These are phyloP conservation scores for Silurus meridionalis DNA, from an alignment of 2,113 vertebrate genomes.

Conservation along the genomic window DNA sequence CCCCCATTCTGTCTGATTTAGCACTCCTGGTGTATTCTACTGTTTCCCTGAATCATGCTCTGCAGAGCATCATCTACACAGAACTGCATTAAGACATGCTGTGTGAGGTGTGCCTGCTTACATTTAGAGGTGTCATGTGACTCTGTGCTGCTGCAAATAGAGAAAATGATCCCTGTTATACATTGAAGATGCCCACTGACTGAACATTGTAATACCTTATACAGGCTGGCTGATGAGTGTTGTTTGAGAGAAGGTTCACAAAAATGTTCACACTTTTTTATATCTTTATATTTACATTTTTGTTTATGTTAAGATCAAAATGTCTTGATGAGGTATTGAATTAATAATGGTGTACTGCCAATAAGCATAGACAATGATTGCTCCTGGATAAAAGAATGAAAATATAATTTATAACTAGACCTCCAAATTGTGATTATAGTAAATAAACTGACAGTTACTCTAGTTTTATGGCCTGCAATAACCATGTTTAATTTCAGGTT, in stretches of 20 bases:
- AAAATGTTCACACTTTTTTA: not conserved
- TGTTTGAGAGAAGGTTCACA: not conserved
- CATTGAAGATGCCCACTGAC: not conserved
- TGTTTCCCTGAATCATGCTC: conserved; percentile 29
- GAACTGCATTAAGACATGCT: not conserved
- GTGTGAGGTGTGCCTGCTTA: not conserved
- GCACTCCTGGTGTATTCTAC: conserved; percentile 5
- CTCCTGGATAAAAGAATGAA: not conserved
- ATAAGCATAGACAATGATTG: not conserved
- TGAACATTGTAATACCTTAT: not conserved
- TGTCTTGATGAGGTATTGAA: not conserved
- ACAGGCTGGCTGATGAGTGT: not conserved
- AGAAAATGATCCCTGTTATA: conserved; percentile 20
- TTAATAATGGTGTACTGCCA: not conserved
- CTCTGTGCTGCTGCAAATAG: not conserved
- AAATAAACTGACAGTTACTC: not conserved
- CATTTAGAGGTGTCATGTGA: conserved; percentile 11
- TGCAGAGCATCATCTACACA: conserved; percentile 33
- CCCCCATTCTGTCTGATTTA: not conserved
- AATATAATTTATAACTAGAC: not conserved
- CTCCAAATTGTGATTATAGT: not conserved
- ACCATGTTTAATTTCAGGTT: not conserved
- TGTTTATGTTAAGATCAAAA: not conserved
- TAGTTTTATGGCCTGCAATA: not conserved
- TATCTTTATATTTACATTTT: not conserved